A percentile compares a stretch with the other conserved stretches of the same genome.
Evolutionary conservation across 2,888 invertebrate species (phyloP).

Genomic region (Coelogynopora nodosa): DNA sequence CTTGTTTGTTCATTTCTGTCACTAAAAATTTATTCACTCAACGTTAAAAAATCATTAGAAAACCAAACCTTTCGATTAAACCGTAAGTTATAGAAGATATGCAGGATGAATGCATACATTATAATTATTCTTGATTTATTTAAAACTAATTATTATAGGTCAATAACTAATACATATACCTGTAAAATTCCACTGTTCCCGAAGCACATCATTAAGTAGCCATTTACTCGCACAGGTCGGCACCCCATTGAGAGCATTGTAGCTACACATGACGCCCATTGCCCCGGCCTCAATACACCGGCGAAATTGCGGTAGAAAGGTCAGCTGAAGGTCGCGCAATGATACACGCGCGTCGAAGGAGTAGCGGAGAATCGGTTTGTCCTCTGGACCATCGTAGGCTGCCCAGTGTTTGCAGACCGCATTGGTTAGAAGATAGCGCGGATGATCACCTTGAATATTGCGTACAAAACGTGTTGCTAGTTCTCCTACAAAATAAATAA

Average conservation of each 20-base stretch:
- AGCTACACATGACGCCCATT: constrained; percentile 59
- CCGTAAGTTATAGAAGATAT: no score
- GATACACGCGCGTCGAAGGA: constrained; percentile 50
- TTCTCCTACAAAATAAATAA: not conserved
- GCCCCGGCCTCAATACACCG: constrained; percentile 56
- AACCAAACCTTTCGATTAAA: no score
- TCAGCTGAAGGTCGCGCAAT: constrained; percentile 54
- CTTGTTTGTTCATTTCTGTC: no score
- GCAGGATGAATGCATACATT: no score
- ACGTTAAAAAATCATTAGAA: no score
- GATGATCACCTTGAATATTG: constrained; percentile 45
- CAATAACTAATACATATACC: not conserved
- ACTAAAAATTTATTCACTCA: no score
- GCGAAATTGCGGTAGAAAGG: constrained; percentile 56
- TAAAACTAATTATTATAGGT: no score
- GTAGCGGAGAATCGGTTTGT: constrained; percentile 42
- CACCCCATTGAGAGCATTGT: constrained; percentile 54
- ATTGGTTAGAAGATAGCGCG: constrained; percentile 39
- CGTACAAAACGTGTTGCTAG: constrained; percentile 41
- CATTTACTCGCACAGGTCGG: constrained; percentile 50
- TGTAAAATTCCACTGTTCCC: constrained; percentile 49
- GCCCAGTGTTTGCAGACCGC: constrained; percentile 46
- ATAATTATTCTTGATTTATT: no score
- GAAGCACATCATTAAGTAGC: constrained; percentile 48
- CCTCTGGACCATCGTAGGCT: constrained; percentile 45